A percentile compares a stretch with the other conserved stretches of the same genome.
Evolutionary conservation across 1,140 invertebrate species (phyloP).

Genomic region (Idris sp.): DNA sequence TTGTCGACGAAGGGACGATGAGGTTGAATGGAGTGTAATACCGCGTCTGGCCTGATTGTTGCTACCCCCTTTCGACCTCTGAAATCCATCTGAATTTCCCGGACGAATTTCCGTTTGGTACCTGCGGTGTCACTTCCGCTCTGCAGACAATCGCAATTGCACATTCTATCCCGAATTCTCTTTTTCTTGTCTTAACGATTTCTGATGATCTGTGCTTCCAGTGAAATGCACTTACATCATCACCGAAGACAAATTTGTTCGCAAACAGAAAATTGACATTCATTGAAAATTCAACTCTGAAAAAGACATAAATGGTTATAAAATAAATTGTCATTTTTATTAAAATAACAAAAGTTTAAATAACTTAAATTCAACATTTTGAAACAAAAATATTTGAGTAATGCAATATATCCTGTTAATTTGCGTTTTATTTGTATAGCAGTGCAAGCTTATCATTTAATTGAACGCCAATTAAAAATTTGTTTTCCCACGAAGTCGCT

Average conservation of each 20-base stretch:
- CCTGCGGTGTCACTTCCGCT: slow-evolving; percentile 74
- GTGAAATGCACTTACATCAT: slow-evolving; percentile 18
- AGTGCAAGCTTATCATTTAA: no score
- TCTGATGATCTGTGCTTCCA: slow-evolving; percentile 18
- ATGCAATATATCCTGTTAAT: no score
- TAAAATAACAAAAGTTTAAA: no score
- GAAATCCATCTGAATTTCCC: slow-evolving; percentile 75
- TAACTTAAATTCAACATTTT: no score
- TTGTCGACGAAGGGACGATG: slow-evolving; percentile 56
- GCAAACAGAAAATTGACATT: no score
- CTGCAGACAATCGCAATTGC: slow-evolving; percentile 68
- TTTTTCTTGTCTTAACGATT: slow-evolving; percentile 55
- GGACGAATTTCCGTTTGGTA: slow-evolving; percentile 73
- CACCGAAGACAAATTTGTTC: background rate
- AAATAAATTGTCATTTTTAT: no score
- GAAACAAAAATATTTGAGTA: no score
- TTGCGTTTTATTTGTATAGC: no score
- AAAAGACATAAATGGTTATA: no score
- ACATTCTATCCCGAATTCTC: slow-evolving; percentile 51
- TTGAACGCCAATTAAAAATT: slow-evolving; percentile 26
- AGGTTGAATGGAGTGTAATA: slow-evolving; percentile 78
- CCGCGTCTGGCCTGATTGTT: slow-evolving; percentile 76
- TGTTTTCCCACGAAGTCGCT: slow-evolving; percentile 17
- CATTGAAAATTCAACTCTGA: no score
- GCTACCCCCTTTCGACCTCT: slow-evolving; percentile 70